Conservation (phyloP, 53 echinoderm and acorn worm species). For the Paelopatides confundens region DNA sequence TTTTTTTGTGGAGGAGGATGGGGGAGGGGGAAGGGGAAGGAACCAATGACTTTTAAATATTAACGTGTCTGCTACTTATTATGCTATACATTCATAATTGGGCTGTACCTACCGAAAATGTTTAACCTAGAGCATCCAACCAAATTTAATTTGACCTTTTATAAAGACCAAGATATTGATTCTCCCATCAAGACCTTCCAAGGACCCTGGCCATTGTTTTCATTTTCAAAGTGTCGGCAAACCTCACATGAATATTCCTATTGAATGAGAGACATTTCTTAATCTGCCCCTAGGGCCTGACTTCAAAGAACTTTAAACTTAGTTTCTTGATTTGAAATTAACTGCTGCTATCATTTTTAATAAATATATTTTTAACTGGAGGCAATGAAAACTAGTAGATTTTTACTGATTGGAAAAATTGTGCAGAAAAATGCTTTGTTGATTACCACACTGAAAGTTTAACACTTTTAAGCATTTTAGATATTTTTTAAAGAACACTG, state of each 20-base stretch:
- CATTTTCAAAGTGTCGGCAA: slow-evolving; percentile 30
- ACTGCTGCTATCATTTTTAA: background rate
- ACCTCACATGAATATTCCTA: slow-evolving; percentile 20
- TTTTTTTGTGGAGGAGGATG: no score
- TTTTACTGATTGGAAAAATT: background rate
- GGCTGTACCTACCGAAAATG: no score
- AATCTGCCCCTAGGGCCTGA: slow-evolving; percentile 31
- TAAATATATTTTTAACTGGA: background rate
- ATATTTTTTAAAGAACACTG: no score
- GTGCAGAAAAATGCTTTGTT: no score
- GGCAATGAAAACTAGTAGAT: background rate
- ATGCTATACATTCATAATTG: no score
- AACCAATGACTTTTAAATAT: no score
- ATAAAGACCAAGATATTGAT: background rate
- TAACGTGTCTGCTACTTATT: no score
- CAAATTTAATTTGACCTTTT: background rate
- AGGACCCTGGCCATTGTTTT: background rate
- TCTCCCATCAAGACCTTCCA: background rate
- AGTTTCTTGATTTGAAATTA: background rate
- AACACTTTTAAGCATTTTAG: no score
- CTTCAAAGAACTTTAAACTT: background rate
- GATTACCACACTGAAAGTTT: no score
- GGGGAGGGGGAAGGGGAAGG: no score
- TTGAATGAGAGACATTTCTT: background rate
- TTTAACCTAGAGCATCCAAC: no score